Conservation (phyloP, 37 sponge, comb jelly and placozoan genomes). For the Eunapius fragilis region DNA sequence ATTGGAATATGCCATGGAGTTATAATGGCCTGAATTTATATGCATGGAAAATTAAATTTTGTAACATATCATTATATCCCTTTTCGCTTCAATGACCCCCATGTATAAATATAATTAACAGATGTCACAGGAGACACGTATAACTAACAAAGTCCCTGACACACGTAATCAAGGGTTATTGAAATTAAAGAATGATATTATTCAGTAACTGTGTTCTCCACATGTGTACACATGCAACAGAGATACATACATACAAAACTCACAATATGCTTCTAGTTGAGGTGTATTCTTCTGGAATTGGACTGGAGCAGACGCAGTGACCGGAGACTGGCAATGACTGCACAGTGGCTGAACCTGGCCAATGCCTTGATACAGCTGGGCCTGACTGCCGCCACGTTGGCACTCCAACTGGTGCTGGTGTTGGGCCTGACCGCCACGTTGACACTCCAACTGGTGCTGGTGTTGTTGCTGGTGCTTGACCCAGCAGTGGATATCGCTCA, state of each 20-base stretch:
- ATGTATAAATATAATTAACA: too few species aligned
- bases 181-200: too few species aligned
- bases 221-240: constrained; percentile 4
- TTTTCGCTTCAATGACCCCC: too few species aligned
- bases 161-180: too few species aligned
- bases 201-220: neutral
- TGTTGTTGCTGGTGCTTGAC: neutral
- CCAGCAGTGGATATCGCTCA: neutral
- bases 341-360: neutral
- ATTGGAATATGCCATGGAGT: too few species aligned
- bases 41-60: too few species aligned
- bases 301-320: neutral
- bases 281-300: neutral
- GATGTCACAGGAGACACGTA: too few species aligned
- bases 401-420: neutral
- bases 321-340: neutral
- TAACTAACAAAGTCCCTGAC: too few species aligned
- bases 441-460: neutral
- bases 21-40: too few species aligned
- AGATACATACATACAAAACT: neutral
- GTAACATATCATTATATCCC: too few species aligned
- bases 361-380: neutral
- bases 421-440: neutral
- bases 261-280: neutral
- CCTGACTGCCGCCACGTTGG: neutral